Evolutionary conservation across 2,888 invertebrate species (phyloP), one percentile per base, ranked within the genome.

Genomic region (Lingula anatina): DNA sequence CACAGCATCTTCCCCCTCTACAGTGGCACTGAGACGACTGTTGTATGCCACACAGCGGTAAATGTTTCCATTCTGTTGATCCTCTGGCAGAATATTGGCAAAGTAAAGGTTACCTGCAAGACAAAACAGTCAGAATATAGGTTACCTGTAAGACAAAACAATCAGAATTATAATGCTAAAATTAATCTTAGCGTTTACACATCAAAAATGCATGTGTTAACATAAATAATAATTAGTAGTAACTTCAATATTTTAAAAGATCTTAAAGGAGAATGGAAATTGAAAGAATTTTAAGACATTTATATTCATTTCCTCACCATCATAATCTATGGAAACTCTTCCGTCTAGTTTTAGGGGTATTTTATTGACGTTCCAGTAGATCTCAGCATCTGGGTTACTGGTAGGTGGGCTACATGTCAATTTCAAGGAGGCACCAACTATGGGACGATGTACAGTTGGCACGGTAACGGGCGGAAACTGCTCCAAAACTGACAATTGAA

Each of bases 31-130:
- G 75, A 83, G 78, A 73, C 91, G 91, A 12, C 88, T 83, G 1
- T 95, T 94, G 50, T 92, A 89, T 0, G 95, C 96, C 23, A 94
- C 89, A 77, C 99, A 99, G 44, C 91, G 89, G 76, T 97, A 99
- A 70, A 88, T 90, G 35, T 64, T 65, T 65, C 90, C 87, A 43
- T 86, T 85, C 52, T 89, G 89, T 5, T 86, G 85, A 78, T 97
- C 96, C 45, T 82, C 76, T 47, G 85, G 83, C 1, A 90, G 90
- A 20, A 97, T 89, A 78, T 96, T 93, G 44, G 94, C 90, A 79
- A 99, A 95, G 87, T 93, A 93, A n/a, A 99, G 82, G 70, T 89
- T 91, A 41, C 96, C 96, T 80, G 55, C 23, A 57, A 51, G 37
- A 37, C 21, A 44, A 15, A 45, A 37, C 46, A 48, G 38, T 26